A percentile compares a stretch with the other conserved stretches of the same genome.
Evolutionary conservation across 1,140 invertebrate genomes (phyloP).

Genomic region (Pseudomyrmex concolor): DNA sequence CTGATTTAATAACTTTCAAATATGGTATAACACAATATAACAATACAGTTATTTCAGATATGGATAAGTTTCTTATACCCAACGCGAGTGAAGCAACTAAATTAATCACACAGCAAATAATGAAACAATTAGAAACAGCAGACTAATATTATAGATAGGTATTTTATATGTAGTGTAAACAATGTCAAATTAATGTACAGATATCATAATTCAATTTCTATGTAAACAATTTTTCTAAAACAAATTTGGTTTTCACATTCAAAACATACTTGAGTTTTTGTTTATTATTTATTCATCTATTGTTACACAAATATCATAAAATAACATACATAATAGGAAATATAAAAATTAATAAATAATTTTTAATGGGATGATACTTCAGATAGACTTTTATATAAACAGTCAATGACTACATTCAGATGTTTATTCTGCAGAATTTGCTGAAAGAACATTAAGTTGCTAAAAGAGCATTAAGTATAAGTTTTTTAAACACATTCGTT

Average conservation of each 20-base stretch:
- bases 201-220: slow-evolving; percentile 26
- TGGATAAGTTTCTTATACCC: slow-evolving; percentile 96
- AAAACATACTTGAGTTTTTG: slow-evolving; percentile 26
- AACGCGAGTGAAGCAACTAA: slow-evolving; percentile 96
- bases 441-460: slow-evolving; percentile 3
- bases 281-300: slow-evolving; percentile 35
- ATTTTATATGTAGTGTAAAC: slow-evolving; percentile 1
- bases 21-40: slow-evolving; percentile 91
- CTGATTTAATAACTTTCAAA: slow-evolving; percentile 98
- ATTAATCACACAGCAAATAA: slow-evolving; percentile 90
- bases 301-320: slow-evolving; percentile 14
- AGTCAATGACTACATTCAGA: too few relatives aligned
- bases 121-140: slow-evolving; percentile 84
- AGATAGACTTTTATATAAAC: too few relatives aligned
- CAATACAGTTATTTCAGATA: slow-evolving; percentile 92
- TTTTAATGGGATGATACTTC: background rate
- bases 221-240: slow-evolving; percentile 15
- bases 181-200: slow-evolving; percentile 46
- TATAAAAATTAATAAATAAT: background rate
- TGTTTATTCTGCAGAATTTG: background rate
- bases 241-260: background rate
- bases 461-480: background rate
- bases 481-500: background rate
- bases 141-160: slow-evolving; percentile 70
- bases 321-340: background rate